Base-by-base conservation (phyloP, 2,113 vertebrate species). In the Petroica traversi region DNA sequence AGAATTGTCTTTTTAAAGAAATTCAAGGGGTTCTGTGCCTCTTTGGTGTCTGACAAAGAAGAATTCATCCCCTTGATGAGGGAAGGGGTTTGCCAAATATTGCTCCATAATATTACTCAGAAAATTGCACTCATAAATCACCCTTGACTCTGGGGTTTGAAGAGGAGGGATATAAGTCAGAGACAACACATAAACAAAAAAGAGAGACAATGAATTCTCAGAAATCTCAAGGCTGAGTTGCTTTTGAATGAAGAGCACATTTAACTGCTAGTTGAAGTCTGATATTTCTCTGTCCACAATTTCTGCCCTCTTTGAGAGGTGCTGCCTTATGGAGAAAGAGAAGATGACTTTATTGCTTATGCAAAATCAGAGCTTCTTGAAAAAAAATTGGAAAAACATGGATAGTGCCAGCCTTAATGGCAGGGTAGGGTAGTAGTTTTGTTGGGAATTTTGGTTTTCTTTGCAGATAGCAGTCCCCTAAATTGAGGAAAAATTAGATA, bases 71-170 rank as follows among this genome's bases (percentile, higher is more conserved):
- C 26, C 10, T 40, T 46, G 51, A 67, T 55, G 69, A 85, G 62
- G 54, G n/a, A 87, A 87, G 54, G 49, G 62, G 79, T 89, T 92
- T 93, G 88, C 78, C 90, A 92, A 24, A 55, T 83, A 62, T 55
- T 64, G 63, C 85, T 83, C 77, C 93, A 94, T 80, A 91, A 92
- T 77, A 85, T 94, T 46, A 62, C 19, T 16, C 38, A 68, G 74
- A 88, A 96, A 92, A 96, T 92, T 93, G 66, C 46, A 48, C 43
- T 83, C 51, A 1, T 96, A 96, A 88, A 76, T 96, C 88, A 93
- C 54, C 23, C 52, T 45, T 78, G 55, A 85, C 71, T 63, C 22
- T 45, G 73, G 92, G 67, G 43, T 86, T 82, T 95, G 87, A 89
- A 72, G 54, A 78, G 74, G 57, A 89, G 74, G 49, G 33, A 66